Evolutionary conservation across 2,888 invertebrate species (phyloP), one percentile per base, ranked within the genome.

Genomic region (Harmothoe impar): DNA sequence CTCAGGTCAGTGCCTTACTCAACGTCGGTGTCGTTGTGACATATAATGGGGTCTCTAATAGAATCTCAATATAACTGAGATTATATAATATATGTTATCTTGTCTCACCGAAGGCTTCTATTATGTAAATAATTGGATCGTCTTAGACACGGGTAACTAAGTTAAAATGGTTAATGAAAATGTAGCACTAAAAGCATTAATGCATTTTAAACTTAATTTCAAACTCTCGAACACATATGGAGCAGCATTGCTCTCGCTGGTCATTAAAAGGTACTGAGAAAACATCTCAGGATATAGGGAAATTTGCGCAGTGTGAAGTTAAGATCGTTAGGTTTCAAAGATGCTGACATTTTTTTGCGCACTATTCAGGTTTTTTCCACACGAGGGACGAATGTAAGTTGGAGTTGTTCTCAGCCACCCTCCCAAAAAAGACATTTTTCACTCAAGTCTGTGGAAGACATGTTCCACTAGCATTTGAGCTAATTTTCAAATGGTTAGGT

Each of bases 351-450:
- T 81, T 1, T 81, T 81, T 81, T 81, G 86, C 33, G 29, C 56
- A 20, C 84, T 10, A 56, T 86, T 56, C 86, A 86, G 86, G 86
- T 86, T 86, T 56, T 86, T 86, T 86, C 86, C 86, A 25, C 86
- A 86, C 86, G 86, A 86, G 52, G 86, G 86, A 86, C 54, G 86
- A 86, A 86, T 86, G 86, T 86, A 86, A 86, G 86, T 86, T 86
- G 52, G 84, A 51, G 86, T 54, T 56, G 56, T 86, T 86, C 52
- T 86, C n/a, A 54, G 31, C 86, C 52, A 31, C 86, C 52, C 23
- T 72, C 31, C 72, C 72, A 72, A 15, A 62, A 29, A 23, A 72
- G 25, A 1, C 25, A 72, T 72, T 3, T 23, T 72, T 72, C 10
- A 3, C 15, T 72, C 0, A 72, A 15, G 72, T 72, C 25, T n/a